Evolutionary conservation across 2,113 vertebrate species (phyloP), one percentile per base, ranked within the genome.

Genomic region (Toxotes jaculatrix): DNA sequence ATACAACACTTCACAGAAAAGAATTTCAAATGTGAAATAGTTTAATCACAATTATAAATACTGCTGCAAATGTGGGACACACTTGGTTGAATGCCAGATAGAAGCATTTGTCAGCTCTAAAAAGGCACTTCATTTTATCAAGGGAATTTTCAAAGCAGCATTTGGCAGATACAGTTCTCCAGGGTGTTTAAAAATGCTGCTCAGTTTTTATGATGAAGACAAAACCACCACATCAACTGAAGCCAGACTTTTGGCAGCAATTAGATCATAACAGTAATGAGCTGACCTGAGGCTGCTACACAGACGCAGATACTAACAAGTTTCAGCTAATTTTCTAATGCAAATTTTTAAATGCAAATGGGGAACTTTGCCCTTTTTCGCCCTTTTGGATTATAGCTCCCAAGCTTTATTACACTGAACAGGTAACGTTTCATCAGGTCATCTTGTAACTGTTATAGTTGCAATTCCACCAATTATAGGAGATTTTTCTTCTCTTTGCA

Each of bases 201-300:
- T 59, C 66, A 67, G 38, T 36, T 27, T 66, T 51, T 40, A 51
- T 77, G 38, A 61, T 42, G 17, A 38, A 74, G 23, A 43, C 34
- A 23, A 72, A 76, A 60, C 49, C 47, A 60, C 51, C 14, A 49
- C 13, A 59, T 27, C 11, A 56, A 53, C 38, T 63, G 47, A 68
- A 3, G n/a, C 43, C 16, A 66, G 55, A 73, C 11, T 11, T 55
- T 60, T 55, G 67, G 45, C 53, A 61, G 62, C 61, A 27, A 27
- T 27, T 27, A 27, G 27, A 27, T 27, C 27, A 27, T 27, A 27
- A 27, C 27, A 27, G 27, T 27, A 27, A 27, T 27, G 27, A 27
- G 27, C 27, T 27, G 49, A 78, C 31, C 19, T 59, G 40, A 6
- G 73, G 47, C 31, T 40, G 36, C 38, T 34, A 23, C 13, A 23